Conservation (phyloP, 2,113 vertebrate species). For the Oreochromis aureus region DNA sequence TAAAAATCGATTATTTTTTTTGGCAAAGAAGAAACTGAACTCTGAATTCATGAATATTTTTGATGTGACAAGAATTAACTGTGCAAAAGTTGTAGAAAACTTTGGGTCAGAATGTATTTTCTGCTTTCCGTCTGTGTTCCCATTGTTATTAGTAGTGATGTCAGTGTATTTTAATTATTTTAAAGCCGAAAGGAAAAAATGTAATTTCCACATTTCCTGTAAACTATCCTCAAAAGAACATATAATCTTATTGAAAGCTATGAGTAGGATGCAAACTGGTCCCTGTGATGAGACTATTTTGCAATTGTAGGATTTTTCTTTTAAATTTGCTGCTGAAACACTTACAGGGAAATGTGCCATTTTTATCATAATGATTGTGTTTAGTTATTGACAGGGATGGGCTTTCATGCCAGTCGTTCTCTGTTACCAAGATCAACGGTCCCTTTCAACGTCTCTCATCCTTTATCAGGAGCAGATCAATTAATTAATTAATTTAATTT, state of each 20-base stretch:
- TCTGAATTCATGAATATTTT: background rate
- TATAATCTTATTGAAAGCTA: background rate
- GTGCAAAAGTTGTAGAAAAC: slow-evolving; percentile 25
- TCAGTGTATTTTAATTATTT: slow-evolving; percentile 7
- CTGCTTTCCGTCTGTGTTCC: slow-evolving; percentile 18
- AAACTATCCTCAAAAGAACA: background rate
- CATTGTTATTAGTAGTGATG: slow-evolving; percentile 9
- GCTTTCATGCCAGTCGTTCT: background rate
- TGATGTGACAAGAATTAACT: slow-evolving; percentile 16
- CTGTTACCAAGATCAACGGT: background rate
- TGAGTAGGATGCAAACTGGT: background rate
- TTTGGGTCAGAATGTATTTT: slow-evolving; percentile 50
- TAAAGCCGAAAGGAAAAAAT: background rate
- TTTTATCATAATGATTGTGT: background rate
- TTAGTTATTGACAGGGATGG: background rate
- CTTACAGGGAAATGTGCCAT: background rate
- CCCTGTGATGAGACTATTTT: background rate
- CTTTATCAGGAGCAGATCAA: slow-evolving; percentile 18
- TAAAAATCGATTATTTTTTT: background rate
- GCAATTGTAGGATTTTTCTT: background rate
- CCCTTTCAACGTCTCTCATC: background rate
- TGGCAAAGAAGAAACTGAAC: background rate
- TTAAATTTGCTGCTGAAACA: background rate
- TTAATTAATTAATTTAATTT: background rate
- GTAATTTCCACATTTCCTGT: background rate